Evolutionary conservation across 2,797 vertebrate genomes (phyloP).

Genomic region (Alectoris magna): DNA sequence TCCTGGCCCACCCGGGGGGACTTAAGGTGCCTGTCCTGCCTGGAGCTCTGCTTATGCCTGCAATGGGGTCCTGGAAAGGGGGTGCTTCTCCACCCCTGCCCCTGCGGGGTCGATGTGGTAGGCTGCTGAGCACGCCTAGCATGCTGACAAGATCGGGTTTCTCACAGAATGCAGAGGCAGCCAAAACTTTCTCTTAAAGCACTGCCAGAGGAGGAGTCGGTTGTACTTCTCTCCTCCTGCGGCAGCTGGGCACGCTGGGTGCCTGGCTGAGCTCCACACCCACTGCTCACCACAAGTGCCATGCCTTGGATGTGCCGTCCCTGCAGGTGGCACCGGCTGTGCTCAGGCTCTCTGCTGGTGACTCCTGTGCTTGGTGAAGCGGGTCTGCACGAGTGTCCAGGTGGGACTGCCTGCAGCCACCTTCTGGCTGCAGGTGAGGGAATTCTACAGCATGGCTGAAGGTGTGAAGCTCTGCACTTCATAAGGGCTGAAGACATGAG

Average conservation of each 20-base stretch:
- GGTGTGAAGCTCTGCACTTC: neutral
- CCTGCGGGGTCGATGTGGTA: conserved; percentile 6
- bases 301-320: neutral
- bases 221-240: neutral
- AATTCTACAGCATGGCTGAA: neutral
- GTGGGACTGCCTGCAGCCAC: neutral
- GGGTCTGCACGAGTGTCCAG: neutral
- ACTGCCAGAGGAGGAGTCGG: neutral
- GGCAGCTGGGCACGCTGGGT: fast-evolving
- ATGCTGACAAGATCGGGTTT: conserved; percentile 51
- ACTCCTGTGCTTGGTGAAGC: fast-evolving
- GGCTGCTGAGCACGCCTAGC: neutral
- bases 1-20: neutral
- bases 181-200: conserved; percentile 38
- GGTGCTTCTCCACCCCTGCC: neutral
- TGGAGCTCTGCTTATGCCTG: neutral
- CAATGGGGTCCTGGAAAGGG: neutral
- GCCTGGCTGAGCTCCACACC: neutral
- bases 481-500: neutral
- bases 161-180: conserved; percentile 15
- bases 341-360: fast-evolving
- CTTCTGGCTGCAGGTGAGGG: neutral
- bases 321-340: fast-evolving
- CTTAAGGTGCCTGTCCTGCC: neutral
- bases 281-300: neutral